phyloP scores from a whole-genome alignment of 2,113 vertebrate species.

The Myanophis thanlyinensis region DNA sequence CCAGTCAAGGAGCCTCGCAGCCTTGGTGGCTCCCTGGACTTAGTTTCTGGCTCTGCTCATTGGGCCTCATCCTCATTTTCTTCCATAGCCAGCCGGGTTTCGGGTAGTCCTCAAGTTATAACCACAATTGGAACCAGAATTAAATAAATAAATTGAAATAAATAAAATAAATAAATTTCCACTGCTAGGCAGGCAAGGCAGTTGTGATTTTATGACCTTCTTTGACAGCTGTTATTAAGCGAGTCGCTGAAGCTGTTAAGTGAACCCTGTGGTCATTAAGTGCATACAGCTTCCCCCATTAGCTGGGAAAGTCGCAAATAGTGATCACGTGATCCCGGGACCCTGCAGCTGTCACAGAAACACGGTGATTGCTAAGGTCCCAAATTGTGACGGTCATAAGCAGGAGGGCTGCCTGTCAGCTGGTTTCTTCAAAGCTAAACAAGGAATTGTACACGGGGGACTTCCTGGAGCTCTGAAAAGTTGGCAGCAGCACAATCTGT shows the following conservation, averaged over 20 bases:
- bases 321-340: background rate
- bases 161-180: too few relatives aligned
- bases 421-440: background rate
- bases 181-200: background rate
- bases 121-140: background rate
- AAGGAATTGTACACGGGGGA: too few relatives aligned
- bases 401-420: background rate
- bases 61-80: background rate
- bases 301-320: background rate
- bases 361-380: background rate
- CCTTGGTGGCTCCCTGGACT: background rate
- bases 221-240: background rate
- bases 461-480: background rate
- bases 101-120: background rate
- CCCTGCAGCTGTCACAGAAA: background rate
- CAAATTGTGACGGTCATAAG: background rate
- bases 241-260: background rate
- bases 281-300: background rate
- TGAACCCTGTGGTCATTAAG: background rate
- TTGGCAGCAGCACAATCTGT: background rate
- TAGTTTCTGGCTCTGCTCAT: background rate
- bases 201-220: background rate
- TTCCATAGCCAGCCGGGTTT: background rate
- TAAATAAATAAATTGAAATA: too few relatives aligned
- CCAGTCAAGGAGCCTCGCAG: background rate